Evolutionary conservation across 2,888 invertebrate genomes (phyloP).

Genomic region (Rugalucina vietnamica): DNA sequence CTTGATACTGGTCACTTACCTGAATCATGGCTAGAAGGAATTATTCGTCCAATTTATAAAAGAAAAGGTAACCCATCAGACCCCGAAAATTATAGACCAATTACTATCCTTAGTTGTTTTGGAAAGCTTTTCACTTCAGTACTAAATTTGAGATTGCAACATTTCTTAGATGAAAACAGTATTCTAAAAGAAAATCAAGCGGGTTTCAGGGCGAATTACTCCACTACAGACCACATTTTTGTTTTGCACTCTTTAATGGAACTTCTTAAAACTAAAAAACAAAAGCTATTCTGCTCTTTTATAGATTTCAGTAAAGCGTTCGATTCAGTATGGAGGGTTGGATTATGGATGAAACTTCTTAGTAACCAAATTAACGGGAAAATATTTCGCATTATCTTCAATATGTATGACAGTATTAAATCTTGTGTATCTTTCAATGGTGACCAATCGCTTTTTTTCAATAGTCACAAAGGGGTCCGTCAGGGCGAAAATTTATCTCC

Average conservation of each 20-base stretch:
- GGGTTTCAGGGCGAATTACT: slow-evolving; percentile 31
- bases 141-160: slow-evolving; percentile 12
- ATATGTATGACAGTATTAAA: slow-evolving; percentile 44
- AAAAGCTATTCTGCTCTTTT: slow-evolving; percentile 33
- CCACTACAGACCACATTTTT: slow-evolving; percentile 43
- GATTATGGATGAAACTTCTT: slow-evolving; percentile 33
- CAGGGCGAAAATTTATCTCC: slow-evolving; percentile 37
- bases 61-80: slow-evolving; percentile 24
- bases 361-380: slow-evolving; percentile 33
- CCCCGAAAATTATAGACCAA: slow-evolving; percentile 36
- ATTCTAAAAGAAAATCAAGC: slow-evolving; percentile 40
- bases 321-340: slow-evolving; percentile 36
- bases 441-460: background rate
- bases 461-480: slow-evolving; percentile 21
- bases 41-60: slow-evolving; percentile 31
- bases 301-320: slow-evolving; percentile 29
- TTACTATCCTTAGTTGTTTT: slow-evolving; percentile 35
- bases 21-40: slow-evolving; percentile 29
- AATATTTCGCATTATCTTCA: slow-evolving; percentile 29
- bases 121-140: slow-evolving; percentile 40
- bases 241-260: slow-evolving; percentile 19
- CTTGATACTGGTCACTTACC: slow-evolving; percentile 23
- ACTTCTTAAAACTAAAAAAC: slow-evolving; percentile 33
- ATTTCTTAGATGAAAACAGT: slow-evolving; percentile 19
- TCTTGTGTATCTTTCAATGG: slow-evolving; percentile 26